Conservation (phyloP, 2,797 vertebrate species). For the Sciaenops ocellatus region DNA sequence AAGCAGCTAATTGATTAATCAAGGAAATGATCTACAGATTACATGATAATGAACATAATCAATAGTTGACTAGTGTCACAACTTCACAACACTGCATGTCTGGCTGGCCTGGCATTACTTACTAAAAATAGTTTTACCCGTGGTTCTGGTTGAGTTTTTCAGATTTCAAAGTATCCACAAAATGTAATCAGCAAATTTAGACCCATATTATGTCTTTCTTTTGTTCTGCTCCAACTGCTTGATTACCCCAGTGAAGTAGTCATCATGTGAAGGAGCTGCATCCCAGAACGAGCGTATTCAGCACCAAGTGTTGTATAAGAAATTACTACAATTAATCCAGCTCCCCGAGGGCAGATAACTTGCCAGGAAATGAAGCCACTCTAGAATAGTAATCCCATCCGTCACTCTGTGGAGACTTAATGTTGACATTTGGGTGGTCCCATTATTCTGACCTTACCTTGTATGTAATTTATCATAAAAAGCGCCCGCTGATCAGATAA, state of each 20-base stretch:
- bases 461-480: slow-evolving; percentile 70
- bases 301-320: slow-evolving; percentile 57
- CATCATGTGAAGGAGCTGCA: slow-evolving; percentile 50
- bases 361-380: slow-evolving; percentile 62
- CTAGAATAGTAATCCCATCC: slow-evolving; percentile 56
- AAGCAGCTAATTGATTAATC: too few species aligned
- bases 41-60: too few species aligned
- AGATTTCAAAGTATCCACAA: slow-evolving; percentile 11
- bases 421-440: slow-evolving; percentile 61
- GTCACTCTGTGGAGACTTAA: slow-evolving; percentile 50
- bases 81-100: neutral
- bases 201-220: slow-evolving; percentile 27
- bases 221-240: slow-evolving; percentile 40
- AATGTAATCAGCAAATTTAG: slow-evolving; percentile 45
- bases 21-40: too few species aligned
- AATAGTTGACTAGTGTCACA: too few species aligned
- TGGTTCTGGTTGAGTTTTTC: neutral
- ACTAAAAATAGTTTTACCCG: neutral
- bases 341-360: slow-evolving; percentile 58
- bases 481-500: slow-evolving; percentile 58
- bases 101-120: neutral
- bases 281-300: slow-evolving; percentile 48
- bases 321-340: slow-evolving; percentile 69
- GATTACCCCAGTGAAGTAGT: slow-evolving; percentile 50
- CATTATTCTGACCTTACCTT: slow-evolving; percentile 70